Conservation (phyloP, 1,140 invertebrate genomes). For the Lordiphosa collinella region DNA sequence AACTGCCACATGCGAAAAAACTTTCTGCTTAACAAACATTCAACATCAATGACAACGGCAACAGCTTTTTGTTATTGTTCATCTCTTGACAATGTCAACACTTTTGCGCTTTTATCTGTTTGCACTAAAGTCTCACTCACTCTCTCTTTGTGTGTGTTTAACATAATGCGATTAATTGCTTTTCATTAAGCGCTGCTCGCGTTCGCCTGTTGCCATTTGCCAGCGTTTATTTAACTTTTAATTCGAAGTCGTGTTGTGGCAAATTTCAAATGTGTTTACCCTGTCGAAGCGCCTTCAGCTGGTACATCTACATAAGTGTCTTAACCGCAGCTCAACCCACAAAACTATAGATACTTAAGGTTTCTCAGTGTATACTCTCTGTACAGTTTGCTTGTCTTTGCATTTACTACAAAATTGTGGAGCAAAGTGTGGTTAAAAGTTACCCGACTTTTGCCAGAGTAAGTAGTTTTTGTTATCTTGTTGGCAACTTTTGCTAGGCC, state of each 20-base stretch:
- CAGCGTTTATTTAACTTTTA: constrained; percentile 64
- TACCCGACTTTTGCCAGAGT: no score
- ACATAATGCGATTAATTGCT: constrained; percentile 76
- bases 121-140: constrained; percentile 43
- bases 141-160: constrained; percentile 43
- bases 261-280: constrained; percentile 40
- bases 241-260: constrained; percentile 44
- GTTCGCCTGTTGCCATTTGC: constrained; percentile 9
- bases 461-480: no score
- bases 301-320: constrained; percentile 1
- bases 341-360: constrained; percentile 6
- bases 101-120: constrained; percentile 71
- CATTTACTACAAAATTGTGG: not conserved
- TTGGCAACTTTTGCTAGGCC: no score
- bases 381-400: not conserved
- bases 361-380: not conserved
- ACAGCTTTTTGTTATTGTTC: constrained; percentile 50
- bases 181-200: constrained; percentile 58
- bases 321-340: constrained; percentile 8
- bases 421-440: not conserved
- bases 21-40: constrained; percentile 35
- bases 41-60: constrained; percentile 12
- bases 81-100: constrained; percentile 69
- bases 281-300: constrained; percentile 19
- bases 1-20: constrained; percentile 20